phyloP scores from a whole-genome alignment of 1,140 invertebrate species.

The Teleogryllus occipitalis region DNA sequence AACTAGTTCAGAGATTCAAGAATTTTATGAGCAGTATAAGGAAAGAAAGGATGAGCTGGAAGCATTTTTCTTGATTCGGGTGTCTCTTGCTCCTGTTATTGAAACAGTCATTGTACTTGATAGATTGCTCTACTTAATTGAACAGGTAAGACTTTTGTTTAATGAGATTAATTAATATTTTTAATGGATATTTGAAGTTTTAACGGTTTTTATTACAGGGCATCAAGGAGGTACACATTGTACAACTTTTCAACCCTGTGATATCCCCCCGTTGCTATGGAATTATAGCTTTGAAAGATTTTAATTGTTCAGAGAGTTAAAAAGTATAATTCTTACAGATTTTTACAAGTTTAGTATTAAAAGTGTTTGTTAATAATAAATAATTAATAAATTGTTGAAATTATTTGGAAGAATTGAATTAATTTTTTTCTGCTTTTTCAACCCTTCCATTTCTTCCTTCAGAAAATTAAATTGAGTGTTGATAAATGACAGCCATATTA shows the following conservation, averaged over 20 bases:
- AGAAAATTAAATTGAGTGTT: no score
- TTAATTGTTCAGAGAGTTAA: not conserved
- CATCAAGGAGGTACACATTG: slow-evolving; percentile 51
- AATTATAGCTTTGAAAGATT: slow-evolving; percentile 49
- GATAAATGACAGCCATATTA: no score
- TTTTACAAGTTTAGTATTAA: no score
- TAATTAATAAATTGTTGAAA: no score
- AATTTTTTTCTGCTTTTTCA: no score
- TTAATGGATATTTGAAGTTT: not conserved
- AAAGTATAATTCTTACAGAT: no score
- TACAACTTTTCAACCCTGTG: slow-evolving; percentile 65
- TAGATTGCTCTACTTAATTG: slow-evolving; percentile 67
- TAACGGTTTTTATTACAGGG: slow-evolving; percentile 33
- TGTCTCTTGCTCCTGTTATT: slow-evolving; percentile 71
- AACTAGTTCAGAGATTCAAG: slow-evolving; percentile 39
- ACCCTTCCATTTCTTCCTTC: no score
- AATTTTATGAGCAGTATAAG: slow-evolving; percentile 39
- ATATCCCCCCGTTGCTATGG: slow-evolving; percentile 68
- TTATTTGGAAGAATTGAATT: no score
- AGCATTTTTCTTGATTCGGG: slow-evolving; percentile 71
- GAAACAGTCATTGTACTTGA: slow-evolving; percentile 81
- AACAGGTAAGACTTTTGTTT: slow-evolving; percentile 41
- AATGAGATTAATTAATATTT: not conserved
- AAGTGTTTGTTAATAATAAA: no score
- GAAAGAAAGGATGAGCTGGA: slow-evolving; percentile 54